A percentile compares a stretch with the other conserved stretches of the same genome.
Evolutionary conservation across 2,113 vertebrate species (phyloP).

Genomic region (Eublepharis macularius): DNA sequence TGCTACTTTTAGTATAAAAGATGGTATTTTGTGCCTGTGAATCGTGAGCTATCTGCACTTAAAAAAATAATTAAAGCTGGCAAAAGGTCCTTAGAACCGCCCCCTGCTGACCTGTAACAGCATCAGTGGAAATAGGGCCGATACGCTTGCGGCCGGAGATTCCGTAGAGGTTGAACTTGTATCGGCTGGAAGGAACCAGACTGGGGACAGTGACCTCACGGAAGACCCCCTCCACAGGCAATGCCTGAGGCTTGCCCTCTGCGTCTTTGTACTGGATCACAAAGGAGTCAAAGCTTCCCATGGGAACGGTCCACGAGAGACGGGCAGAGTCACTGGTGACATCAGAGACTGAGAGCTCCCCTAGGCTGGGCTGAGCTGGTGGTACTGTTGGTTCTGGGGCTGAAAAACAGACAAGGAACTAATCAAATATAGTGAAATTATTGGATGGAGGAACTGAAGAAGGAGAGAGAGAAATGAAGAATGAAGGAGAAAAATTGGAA

Average conservation of each 20-base stretch:
- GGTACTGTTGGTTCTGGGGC: not conserved
- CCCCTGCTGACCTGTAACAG: slow-evolving; percentile 57
- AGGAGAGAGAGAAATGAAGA: not conserved
- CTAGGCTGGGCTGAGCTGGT: slow-evolving; percentile 37
- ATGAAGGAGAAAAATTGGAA: not conserved
- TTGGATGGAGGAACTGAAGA: not conserved
- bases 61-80: too few species aligned
- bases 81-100: too few species aligned
- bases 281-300: slow-evolving; percentile 63
- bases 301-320: slow-evolving; percentile 53
- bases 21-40: too few species aligned
- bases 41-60: too few species aligned
- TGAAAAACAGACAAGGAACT: not conserved
- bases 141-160: slow-evolving; percentile 59
- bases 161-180: slow-evolving; percentile 69
- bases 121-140: slow-evolving; percentile 28
- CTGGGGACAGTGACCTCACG: slow-evolving; percentile 19
- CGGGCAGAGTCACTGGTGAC: not conserved
- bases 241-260: slow-evolving; percentile 7
- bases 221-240: slow-evolving; percentile 20
- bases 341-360: slow-evolving; percentile 3
- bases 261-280: slow-evolving; percentile 60
- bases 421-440: not conserved
- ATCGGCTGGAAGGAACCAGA: slow-evolving; percentile 50
- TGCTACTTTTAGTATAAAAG: too few species aligned